Conservation (phyloP, 2,888 invertebrate genomes). For the Eustalomyia histrio region DNA sequence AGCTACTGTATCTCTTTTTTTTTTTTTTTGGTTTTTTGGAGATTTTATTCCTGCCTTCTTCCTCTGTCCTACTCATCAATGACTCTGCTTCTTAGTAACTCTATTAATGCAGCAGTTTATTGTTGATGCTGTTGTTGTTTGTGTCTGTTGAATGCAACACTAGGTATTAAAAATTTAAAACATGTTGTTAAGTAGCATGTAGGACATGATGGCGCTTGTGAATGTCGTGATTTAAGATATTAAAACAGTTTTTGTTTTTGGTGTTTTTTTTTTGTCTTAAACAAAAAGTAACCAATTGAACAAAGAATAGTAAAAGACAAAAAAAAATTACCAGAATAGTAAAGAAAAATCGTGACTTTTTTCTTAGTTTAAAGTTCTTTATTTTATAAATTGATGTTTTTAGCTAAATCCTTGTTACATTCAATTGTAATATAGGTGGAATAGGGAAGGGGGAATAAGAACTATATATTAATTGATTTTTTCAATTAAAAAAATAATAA, state of each 20-base stretch:
- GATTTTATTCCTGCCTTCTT: conserved; percentile 8
- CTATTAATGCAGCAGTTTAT: conserved; percentile 55
- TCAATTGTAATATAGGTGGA: background rate
- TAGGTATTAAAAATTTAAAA: conserved; percentile 64
- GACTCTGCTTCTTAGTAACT: conserved; percentile 45
- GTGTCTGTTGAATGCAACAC: conserved; percentile 62
- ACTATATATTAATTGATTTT: conserved; percentile 62
- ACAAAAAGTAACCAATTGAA: conserved; percentile 31
- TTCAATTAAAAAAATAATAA: conserved; percentile 50
- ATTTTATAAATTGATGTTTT: conserved; percentile 31
- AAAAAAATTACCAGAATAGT: conserved; percentile 51
- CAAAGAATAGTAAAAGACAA: conserved; percentile 29
- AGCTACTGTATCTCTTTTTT: conserved; percentile 50
- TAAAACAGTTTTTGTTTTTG: conserved; percentile 48
- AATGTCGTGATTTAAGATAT: conserved; percentile 66
- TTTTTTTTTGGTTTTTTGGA: conserved; percentile 29
- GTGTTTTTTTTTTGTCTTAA: conserved; percentile 17
- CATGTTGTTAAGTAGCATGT: conserved; percentile 66
- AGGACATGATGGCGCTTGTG: conserved; percentile 66
- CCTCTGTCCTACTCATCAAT: background rate
- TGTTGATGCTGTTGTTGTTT: conserved; percentile 31
- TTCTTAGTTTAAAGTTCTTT: conserved; percentile 41
- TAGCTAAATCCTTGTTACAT: conserved; percentile 16
- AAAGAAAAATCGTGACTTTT: conserved; percentile 59
- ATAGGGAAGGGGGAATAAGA: conserved; percentile 10